Percentiles rank a stretch among this genome's conserved stretches.
These are phyloP conservation scores for Thamnophis elegans DNA, from an alignment of 2,797 vertebrate genomes.

Conservation along the genomic window DNA sequence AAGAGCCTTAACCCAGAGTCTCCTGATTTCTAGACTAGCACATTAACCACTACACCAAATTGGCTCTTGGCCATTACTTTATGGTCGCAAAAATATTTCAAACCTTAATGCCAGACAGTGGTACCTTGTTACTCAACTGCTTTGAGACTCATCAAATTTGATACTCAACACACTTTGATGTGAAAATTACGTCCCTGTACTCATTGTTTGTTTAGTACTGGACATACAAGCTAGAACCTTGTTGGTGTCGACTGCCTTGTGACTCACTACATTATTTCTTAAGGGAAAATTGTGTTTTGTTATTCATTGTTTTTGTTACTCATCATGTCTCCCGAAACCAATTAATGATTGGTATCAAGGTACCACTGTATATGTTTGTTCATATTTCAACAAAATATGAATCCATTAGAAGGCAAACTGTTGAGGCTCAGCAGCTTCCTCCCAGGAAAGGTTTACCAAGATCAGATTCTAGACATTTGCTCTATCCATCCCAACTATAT, in stretches of 20 bases:
- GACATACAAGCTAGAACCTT: neutral
- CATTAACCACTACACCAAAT: neutral
- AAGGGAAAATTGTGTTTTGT: neutral
- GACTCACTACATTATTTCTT: neutral
- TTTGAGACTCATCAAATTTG: neutral
- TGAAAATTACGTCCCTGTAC: neutral
- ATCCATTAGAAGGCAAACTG: neutral
- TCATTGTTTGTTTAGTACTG: neutral
- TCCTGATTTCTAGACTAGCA: neutral
- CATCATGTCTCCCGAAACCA: neutral
- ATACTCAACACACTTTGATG: neutral
- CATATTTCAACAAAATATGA: neutral
- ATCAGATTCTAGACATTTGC: neutral
- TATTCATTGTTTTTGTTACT: neutral
- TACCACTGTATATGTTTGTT: neutral
- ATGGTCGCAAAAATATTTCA: neutral
- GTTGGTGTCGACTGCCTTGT: neutral
- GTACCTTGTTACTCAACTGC: neutral
- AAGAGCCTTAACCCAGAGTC: neutral
- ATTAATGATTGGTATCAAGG: neutral
- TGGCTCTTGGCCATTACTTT: neutral
- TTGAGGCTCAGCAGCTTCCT: neutral
- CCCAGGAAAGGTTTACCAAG: neutral
- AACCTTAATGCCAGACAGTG: neutral
- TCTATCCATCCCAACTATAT: neutral